phyloP scores from a whole-genome alignment of 2,113 vertebrate genomes.

The Triplophysa tibetana region DNA sequence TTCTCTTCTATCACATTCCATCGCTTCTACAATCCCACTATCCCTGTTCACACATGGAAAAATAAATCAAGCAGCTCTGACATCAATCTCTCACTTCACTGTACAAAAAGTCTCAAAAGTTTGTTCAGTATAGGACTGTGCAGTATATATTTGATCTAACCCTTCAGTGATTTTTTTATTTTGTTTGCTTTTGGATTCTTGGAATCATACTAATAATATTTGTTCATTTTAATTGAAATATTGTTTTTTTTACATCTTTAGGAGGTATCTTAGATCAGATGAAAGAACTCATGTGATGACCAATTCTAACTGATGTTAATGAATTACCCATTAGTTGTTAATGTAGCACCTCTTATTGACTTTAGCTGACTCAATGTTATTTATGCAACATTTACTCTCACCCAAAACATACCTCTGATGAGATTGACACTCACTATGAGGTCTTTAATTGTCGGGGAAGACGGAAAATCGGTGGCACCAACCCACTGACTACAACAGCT shows the following conservation, averaged over 20 bases:
- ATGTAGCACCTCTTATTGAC: background rate
- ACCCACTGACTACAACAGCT: background rate
- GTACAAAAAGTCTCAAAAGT: too few species aligned
- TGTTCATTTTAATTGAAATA: too few species aligned
- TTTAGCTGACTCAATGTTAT: background rate
- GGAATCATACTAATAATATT: too few species aligned
- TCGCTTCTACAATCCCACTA: background rate
- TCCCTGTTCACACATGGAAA: background rate
- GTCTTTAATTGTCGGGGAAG: background rate
- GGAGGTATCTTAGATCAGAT: background rate
- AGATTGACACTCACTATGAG: background rate
- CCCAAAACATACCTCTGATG: background rate
- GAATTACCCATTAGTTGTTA: background rate
- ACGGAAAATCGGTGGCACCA: slow-evolving; percentile 1
- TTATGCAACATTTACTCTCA: background rate
- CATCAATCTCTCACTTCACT: background rate
- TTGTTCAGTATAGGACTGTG: too few species aligned
- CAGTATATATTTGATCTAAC: too few species aligned
- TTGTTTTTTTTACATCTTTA: too few species aligned
- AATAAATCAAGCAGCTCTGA: background rate
- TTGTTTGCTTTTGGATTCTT: too few species aligned
- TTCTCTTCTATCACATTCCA: slow-evolving; percentile 63
- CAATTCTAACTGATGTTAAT: background rate
- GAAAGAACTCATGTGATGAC: background rate
- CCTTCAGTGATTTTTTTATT: too few species aligned